Base-by-base conservation (phyloP, 2,888 invertebrate genomes). In the Amphimallon solstitiale region DNA sequence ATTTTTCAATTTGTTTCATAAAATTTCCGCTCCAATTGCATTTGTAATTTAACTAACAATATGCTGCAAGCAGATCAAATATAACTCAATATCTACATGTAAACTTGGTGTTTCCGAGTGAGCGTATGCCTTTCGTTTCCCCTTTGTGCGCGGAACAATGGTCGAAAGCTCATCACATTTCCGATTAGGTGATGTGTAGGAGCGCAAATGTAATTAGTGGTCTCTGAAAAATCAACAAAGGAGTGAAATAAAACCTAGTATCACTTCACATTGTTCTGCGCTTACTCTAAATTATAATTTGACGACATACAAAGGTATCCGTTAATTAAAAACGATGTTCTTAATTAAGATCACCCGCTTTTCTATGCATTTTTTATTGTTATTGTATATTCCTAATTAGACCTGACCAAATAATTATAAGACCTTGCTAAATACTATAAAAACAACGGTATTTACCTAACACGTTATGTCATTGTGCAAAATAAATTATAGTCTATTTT, bases 141-240 rank as follows among this genome's bases (percentile, higher is more conserved):
- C 7, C 9, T 29, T 29, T 3, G 29, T 29, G 6, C 52, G 14
- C 15, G 23, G 15, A 56, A 56, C 29, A 56, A 21, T 23, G 49
- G 40, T 5, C 14, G 19, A 29, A 9, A 23, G 46, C 62, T 62
- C 48, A 40, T 62, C 62, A 38, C 62, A 62, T 62, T 62, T 62
- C 62, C 48, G 49, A 62, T 62, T 62, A 62, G 38, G 19, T n/a
- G 15, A n/a, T n/a, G n/a, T n/a, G n/a, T n/a, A n/a, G n/a, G 21
- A 14, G 49, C 40, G 46, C 40, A 38, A 14, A 49, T 40, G 62
- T 62, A 62, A 62, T 62, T 62, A 62, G 29, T 15, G 49, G 49
- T 35, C 19, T 19, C 37, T n/a, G n/a, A 15, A 48, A 48, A n/a
- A 23, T 17, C 23, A 23, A 17, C 19, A 23, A 40, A 49, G n/a